Evolutionary conservation across 2,888 invertebrate species (phyloP), one percentile per base, ranked within the genome.

Genomic region (Linhomoeus sp.): DNA sequence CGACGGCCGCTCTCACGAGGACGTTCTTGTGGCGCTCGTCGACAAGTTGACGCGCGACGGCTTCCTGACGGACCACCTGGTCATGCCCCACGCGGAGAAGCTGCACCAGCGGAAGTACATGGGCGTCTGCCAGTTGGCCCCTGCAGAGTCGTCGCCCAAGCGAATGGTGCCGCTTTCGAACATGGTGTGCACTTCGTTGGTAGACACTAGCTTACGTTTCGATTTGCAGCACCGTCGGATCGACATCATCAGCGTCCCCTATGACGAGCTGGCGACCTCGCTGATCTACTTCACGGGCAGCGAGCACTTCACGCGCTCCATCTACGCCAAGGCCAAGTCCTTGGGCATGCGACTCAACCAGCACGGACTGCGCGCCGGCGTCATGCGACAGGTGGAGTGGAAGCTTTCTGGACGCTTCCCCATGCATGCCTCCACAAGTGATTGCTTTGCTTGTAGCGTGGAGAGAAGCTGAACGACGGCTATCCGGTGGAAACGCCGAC

Each of bases 341-440:
- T 66, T 63, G 59, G 66, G 66, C 19, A 70, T 72, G 70, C 65
- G 67, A 26, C 59, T 72, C 12, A 67, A 68, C n/a, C 70, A 72
- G 51, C 70, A 71, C 56, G 63, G 66, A 2, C 59, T 71, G 2
- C 60, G 60, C 40, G 59, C 56, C 3, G 68, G 66, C 20, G 65
- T 66, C 23, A 76, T 78, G 71, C 73, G 78, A 65, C 59, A 61
- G 52, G 55, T 66, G 67, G 64, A 69, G n/a, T n/a, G n/a, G n/a
- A n/a, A n/a, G n/a, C n/a, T n/a, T n/a, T n/a, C n/a, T n/a, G n/a
- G n/a, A n/a, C n/a, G n/a, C n/a, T n/a, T n/a, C n/a, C n/a, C n/a
- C n/a, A n/a, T n/a, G n/a, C n/a, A n/a, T n/a, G n/a, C n/a, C n/a
- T n/a, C n/a, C n/a, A n/a, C n/a, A 3, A 7, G 17, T 37, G 3